Evolutionary conservation across 2,888 invertebrate genomes (phyloP).

Genomic region (Mycalesis mineus): DNA sequence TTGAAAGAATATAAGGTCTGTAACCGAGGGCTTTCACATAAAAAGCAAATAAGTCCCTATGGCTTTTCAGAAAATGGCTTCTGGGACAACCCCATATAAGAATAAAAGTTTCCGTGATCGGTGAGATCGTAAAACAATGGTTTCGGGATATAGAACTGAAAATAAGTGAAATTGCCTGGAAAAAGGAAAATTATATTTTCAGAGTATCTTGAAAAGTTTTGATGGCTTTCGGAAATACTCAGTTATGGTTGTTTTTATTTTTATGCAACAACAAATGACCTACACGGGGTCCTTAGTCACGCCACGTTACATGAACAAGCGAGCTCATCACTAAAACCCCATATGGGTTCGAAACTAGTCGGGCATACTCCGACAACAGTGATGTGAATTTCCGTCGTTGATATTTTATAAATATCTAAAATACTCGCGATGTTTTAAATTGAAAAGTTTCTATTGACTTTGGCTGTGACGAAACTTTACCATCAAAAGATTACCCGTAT

Average conservation of each 20-base stretch:
- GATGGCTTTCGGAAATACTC: background rate
- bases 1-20: too few relatives aligned
- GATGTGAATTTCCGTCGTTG: too few relatives aligned
- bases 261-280: too few relatives aligned
- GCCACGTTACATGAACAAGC: too few relatives aligned
- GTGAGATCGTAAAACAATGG: constrained; percentile 9
- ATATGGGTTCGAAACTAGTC: too few relatives aligned
- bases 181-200: background rate
- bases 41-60: background rate
- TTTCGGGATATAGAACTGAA: background rate
- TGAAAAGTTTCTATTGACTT: too few relatives aligned
- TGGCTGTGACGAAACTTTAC: background rate
- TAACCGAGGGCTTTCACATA: background rate
- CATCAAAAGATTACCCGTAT: constrained; percentile 1
- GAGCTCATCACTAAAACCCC: too few relatives aligned
- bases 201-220: background rate
- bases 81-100: background rate
- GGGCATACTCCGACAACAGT: too few relatives aligned
- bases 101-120: background rate
- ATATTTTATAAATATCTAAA: too few relatives aligned
- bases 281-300: too few relatives aligned
- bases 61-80: background rate
- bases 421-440: too few relatives aligned
- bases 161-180: background rate
- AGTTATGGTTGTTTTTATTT: too few relatives aligned